Base-by-base conservation (phyloP, 2,888 invertebrate genomes). In the Pinctada fucata region DNA sequence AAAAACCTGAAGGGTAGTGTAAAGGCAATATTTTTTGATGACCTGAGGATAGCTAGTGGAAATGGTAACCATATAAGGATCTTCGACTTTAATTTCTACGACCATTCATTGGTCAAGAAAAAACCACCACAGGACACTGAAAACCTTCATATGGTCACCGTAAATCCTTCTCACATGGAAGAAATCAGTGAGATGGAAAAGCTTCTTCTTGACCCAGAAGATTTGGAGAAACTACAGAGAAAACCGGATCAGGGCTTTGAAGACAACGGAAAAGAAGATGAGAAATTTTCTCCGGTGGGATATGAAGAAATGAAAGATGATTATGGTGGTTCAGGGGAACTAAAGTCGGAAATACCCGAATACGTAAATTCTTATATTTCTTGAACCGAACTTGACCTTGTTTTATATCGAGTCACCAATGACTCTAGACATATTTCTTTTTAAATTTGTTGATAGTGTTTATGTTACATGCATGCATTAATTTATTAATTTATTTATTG, bases 61-160 rank as follows among this genome's bases (percentile, higher is more conserved):
- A 86, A 89, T 16, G 90, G 90, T 75, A 81, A 90, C 81, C 90
- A 87, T 75, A 87, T 91, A 50, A 84, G 90, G 79, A 85, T 91
- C 64, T 90, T 88, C 88, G 88, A 91, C 81, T 91, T 91, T 80
- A 89, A 89, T 76, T 79, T 88, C 45, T 74, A 47, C 66, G 74
- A 74, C 45, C 47, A 64, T 13, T 65, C 74, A 16, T 31, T 74
- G 66, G 48, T 74, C 10, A 58, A 16, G 6, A 74, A 49, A 50
- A 50, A 67, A 47, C 58, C 58, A 10, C 8, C 58, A 10, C 6
- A 10, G 6, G 58, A 58, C 13, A 58, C 6, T 58, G 13, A 6
- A 10, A 58, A 10, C 13, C 58, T 58, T 58, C 58, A 13, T 58
- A 58, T 10, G 8, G 58, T 58, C 8, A 10, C 58, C 13, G 58